Evolutionary conservation across 1,140 invertebrate species (phyloP).

Genomic region (Charaxes varanes): DNA sequence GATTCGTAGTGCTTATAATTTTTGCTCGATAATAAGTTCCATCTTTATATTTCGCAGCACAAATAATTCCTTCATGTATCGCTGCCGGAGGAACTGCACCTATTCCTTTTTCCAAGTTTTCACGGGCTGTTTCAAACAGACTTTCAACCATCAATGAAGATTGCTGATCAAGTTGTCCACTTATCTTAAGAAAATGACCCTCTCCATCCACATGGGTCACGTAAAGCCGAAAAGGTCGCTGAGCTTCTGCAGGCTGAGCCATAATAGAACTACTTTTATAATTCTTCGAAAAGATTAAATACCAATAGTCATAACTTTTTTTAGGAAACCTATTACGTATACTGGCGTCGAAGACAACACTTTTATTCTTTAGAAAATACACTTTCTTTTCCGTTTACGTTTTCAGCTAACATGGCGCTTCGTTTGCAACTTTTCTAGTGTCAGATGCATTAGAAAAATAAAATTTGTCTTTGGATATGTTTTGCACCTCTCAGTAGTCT

Average conservation of each 20-base stretch:
- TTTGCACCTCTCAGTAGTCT: too few relatives aligned
- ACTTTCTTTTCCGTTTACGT: slow-evolving; percentile 66
- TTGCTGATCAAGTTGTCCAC: slow-evolving; percentile 78
- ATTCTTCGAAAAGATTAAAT: slow-evolving; percentile 9
- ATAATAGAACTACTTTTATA: slow-evolving; percentile 24
- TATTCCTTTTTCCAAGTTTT: slow-evolving; percentile 66
- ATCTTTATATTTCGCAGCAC: slow-evolving; percentile 79
- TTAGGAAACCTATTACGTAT: slow-evolving; percentile 20
- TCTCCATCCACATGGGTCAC: slow-evolving; percentile 81
- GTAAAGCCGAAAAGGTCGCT: slow-evolving; percentile 60
- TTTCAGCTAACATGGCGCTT: slow-evolving; percentile 60
- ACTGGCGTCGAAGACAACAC: slow-evolving; percentile 27
- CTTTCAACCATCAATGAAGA: slow-evolving; percentile 74
- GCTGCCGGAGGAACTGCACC: slow-evolving; percentile 43
- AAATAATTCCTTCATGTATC: slow-evolving; percentile 72
- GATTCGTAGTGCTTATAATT: slow-evolving; percentile 65
- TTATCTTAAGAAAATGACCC: slow-evolving; percentile 79
- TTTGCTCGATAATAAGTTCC: slow-evolving; percentile 78
- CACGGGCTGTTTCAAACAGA: slow-evolving; percentile 62
- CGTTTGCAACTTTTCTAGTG: slow-evolving; percentile 8
- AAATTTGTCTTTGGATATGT: slow-evolving; percentile 16
- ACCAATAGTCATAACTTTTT: slow-evolving; percentile 40
- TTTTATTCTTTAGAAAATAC: slow-evolving; percentile 35
- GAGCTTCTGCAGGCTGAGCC: slow-evolving; percentile 42
- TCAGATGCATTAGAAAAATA: too few relatives aligned